Evolutionary conservation across 2,797 vertebrate genomes (phyloP).

Genomic region (Danionella dracula): DNA sequence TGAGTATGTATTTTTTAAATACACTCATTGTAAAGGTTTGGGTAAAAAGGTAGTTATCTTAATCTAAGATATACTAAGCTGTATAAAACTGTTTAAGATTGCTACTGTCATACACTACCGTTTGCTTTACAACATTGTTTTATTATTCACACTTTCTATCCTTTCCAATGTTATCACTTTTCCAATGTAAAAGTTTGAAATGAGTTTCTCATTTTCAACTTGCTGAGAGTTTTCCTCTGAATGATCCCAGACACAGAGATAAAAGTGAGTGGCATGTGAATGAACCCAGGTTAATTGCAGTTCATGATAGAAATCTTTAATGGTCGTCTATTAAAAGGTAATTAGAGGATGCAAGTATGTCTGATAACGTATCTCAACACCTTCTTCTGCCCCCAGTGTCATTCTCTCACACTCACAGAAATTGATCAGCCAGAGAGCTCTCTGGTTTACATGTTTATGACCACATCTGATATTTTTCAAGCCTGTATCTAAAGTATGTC

Average conservation of each 20-base stretch:
- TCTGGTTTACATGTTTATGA: not conserved
- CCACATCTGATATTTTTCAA: not conserved
- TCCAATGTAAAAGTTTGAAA: conserved; percentile 26
- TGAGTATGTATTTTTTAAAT: no score
- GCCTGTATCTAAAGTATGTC: conserved; percentile 2
- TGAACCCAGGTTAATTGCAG: conserved; percentile 60
- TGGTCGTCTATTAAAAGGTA: conserved; percentile 74
- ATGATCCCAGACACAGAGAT: conserved; percentile 17
- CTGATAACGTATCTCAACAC: conserved; percentile 59
- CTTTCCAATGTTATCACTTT: no score
- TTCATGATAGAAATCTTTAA: conserved; percentile 67
- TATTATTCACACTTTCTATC: no score
- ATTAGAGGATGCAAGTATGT: conserved; percentile 67
- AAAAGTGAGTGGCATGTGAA: conserved; percentile 24
- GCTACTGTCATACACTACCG: no score
- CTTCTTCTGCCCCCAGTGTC: conserved; percentile 25
- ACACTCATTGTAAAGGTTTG: no score
- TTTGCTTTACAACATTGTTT: no score
- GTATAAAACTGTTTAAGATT: no score
- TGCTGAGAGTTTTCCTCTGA: conserved; percentile 8
- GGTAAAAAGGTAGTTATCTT: no score
- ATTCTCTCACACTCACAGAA: conserved; percentile 22
- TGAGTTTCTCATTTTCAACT: conserved; percentile 33
- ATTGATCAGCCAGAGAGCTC: not conserved
- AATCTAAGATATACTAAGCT: no score